Evolutionary conservation across 1,140 invertebrate species (phyloP).

Genomic region (Zaprionus inermis): DNA sequence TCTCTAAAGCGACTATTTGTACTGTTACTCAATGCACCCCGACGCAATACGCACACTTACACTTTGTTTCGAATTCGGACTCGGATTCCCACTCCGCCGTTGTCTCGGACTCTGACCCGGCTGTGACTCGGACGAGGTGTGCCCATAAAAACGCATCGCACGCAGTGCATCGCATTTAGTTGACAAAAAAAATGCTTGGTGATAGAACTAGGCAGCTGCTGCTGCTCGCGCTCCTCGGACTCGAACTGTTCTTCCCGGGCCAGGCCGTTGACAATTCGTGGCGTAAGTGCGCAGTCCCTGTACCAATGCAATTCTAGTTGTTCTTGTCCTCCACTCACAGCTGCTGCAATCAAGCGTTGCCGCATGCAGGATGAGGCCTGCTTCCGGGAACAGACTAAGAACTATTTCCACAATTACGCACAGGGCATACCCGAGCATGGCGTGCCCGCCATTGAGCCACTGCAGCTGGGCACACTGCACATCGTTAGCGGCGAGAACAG

Average conservation of each 20-base stretch:
- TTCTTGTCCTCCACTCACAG: conserved; percentile 11
- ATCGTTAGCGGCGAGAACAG: conserved; percentile 45
- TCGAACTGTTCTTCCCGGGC: not conserved
- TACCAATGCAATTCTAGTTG: not conserved
- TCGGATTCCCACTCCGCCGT: not conserved
- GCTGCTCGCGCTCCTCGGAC: not conserved
- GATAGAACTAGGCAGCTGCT: not conserved
- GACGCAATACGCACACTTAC: not conserved
- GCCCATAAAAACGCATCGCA: conserved; percentile 38
- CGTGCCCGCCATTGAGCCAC: conserved; percentile 37
- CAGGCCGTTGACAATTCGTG: not conserved
- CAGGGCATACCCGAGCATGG: conserved; percentile 38
- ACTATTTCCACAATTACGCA: conserved; percentile 38
- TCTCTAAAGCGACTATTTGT: not conserved
- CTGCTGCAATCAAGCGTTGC: conserved; percentile 46
- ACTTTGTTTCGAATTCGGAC: not conserved
- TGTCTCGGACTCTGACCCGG: not conserved
- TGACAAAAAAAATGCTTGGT: conserved; percentile 18
- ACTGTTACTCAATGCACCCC: conserved; percentile 1
- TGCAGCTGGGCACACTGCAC: conserved; percentile 36
- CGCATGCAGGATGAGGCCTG: conserved; percentile 53
- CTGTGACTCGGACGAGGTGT: not conserved
- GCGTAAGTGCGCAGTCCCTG: not conserved
- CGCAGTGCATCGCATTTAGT: conserved; percentile 23
- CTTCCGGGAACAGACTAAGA: conserved; percentile 32